Percentiles rank a stretch among this genome's conserved stretches.
Evolutionary conservation across 2,797 vertebrate species (phyloP).

Genomic region (Malacoctenus gilli): DNA sequence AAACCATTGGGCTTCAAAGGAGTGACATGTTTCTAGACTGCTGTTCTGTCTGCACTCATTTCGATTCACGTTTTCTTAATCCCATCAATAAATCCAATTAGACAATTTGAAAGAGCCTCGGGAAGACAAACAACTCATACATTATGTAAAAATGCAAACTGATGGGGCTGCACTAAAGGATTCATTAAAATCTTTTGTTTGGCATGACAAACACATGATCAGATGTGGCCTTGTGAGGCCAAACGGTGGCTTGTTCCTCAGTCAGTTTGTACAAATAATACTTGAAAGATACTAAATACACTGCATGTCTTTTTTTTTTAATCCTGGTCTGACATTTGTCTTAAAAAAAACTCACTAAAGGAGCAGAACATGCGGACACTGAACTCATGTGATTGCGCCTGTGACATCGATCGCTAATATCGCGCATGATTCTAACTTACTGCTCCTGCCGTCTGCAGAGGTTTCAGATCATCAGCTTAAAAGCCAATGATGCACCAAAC

Average conservation of each 20-base stretch:
- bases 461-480: too few species aligned
- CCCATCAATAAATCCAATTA: background rate
- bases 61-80: constrained; percentile 13
- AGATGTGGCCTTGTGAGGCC: background rate
- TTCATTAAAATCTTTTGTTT: background rate
- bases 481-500: too few species aligned
- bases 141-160: constrained; percentile 18
- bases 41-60: background rate
- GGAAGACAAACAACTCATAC: constrained; percentile 5
- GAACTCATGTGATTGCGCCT: too few species aligned
- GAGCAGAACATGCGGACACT: too few species aligned
- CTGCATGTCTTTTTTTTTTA: too few species aligned
- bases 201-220: constrained; percentile 1
- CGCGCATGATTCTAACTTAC: too few species aligned
- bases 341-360: too few species aligned
- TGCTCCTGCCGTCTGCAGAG: too few species aligned
- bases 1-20: background rate
- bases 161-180: constrained; percentile 5
- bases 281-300: background rate
- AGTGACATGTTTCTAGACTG: constrained; percentile 6
- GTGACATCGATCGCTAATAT: too few species aligned
- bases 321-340: too few species aligned
- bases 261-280: too few species aligned
- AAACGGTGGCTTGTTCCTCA: too few species aligned
- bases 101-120: constrained; percentile 3